Evolutionary conservation across 2,888 invertebrate genomes (phyloP), one percentile per base, ranked within the genome.

Genomic region (Agrotis puta): DNA sequence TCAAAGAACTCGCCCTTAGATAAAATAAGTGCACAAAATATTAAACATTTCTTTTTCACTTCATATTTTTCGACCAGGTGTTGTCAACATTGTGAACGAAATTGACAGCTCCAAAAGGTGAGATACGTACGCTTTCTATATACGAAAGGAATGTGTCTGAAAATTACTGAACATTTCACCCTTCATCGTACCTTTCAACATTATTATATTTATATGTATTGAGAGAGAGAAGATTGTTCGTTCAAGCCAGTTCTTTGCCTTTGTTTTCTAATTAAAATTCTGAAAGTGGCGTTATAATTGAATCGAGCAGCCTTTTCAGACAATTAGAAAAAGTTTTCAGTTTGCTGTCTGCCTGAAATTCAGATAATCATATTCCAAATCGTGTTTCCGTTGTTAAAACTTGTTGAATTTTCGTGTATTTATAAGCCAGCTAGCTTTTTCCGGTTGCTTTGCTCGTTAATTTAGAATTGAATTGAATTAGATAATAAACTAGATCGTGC

Each of bases 211-310:
- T 14, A 45, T 59, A 27, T 50, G 39, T 6, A 48, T 18, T 54
- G 43, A 59, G 20, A 27, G 48, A 53, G 24, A 33, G n/a, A 16
- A 2, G 16, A 48, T 16, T 20, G n/a, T 24, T 47, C 39, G n/a
- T 39, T 51, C 20, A 18, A 7, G n/a, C n/a, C 24, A 59, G n/a
- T 62, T 47, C 39, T 51, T 51, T 47, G 39, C 3, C 2, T 54
- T 50, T 59, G 43, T 63, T 45, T 59, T 45, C n/a, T 20, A 45
- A 64, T 64, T 50, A 7, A 39, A 71, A 51, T 64, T 27, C 56
- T 77, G 24, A 9, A 72, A 64, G 27, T 56, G 45, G 39, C 51
- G 7, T 18, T 13, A 3, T 62, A 62, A 65, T 73, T 62, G 27
- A 61, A 64, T 64, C 14, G n/a, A 61, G 22, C 18, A 63, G 53